Evolutionary conservation across 1,140 invertebrate species (phyloP), one percentile per base, ranked within the genome.

Genomic region (Centruroides sculpturatus): DNA sequence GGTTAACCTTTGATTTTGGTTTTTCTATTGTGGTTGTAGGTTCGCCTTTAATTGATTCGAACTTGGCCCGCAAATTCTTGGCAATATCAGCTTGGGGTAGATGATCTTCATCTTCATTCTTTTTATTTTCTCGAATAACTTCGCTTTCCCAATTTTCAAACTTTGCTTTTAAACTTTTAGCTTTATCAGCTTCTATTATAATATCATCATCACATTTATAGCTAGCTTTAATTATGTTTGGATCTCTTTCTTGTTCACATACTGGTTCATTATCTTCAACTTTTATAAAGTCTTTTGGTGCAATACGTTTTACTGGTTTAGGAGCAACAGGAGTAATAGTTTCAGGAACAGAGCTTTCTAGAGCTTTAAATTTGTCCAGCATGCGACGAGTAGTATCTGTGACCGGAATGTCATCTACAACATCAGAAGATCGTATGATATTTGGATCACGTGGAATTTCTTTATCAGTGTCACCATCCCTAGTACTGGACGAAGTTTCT

Each of bases 261-360:
- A 62, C 60, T 9, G 66, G 56, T 59, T 72, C 68, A 49, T 64
- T 62, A 41, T 56, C 61, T 11, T 66, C 69, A 57, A 76, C 77
- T 55, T 62, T 61, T 53, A 80, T 82, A 58, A 81, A 84, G 60
- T 88, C 86, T 1, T 87, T 85, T 3, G 89, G 89, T 4, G 89
- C 92, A 70, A 92, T 92, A 23, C 88, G 76, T 72, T 92, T 92
- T 59, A 92, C 71, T 0, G 89, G 88, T 71, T 89, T 90, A 0
- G 82, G 86, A 35, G 82, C 81, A 79, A 69, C 4, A 50, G 59
- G 59, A 8, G 23, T 35, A 8, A 80, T 79, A 53, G 79, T 64
- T 60, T 79, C 78, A 47, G 75, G 66, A 36, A 78, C 76, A 59
- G 83, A 81, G 66, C 85, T 82, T 73, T 92, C 89, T 81, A 94